Evolutionary conservation across 2,113 vertebrate species (phyloP).

Genomic region (Ciconia stormi): DNA sequence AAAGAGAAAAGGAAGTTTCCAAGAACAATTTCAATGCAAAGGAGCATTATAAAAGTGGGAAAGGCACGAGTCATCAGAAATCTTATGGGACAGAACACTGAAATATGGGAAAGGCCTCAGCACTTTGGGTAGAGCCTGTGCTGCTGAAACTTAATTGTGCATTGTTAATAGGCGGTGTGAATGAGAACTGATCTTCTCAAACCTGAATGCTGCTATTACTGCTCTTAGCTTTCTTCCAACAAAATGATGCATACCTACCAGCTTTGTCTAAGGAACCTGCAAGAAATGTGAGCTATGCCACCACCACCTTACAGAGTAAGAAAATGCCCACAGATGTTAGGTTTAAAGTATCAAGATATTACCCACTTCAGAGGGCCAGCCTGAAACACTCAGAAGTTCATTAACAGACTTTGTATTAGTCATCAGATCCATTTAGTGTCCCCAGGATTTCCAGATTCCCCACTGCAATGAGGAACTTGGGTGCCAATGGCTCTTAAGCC

Average conservation of each 20-base stretch:
- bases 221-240: not conserved
- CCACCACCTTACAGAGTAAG: not conserved
- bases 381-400: not conserved
- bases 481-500: not conserved
- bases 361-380: not conserved
- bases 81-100: not conserved
- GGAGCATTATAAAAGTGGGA: not conserved
- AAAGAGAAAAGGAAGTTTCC: not conserved
- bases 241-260: not conserved
- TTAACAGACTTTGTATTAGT: not conserved
- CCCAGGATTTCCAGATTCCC: not conserved
- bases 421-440: not conserved
- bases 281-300: not conserved
- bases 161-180: not conserved
- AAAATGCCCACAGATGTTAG: not conserved
- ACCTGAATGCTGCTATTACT: not conserved
- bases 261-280: not conserved
- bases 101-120: not conserved
- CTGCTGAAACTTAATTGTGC: not conserved
- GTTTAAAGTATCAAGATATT: not conserved
- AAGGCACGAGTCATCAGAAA: not conserved
- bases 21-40: not conserved
- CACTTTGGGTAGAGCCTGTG: not conserved
- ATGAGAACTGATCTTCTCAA: not conserved
- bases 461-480: not conserved